Evolutionary conservation across 1,140 invertebrate species (phyloP).

Genomic region (Solenopsis fugax): DNA sequence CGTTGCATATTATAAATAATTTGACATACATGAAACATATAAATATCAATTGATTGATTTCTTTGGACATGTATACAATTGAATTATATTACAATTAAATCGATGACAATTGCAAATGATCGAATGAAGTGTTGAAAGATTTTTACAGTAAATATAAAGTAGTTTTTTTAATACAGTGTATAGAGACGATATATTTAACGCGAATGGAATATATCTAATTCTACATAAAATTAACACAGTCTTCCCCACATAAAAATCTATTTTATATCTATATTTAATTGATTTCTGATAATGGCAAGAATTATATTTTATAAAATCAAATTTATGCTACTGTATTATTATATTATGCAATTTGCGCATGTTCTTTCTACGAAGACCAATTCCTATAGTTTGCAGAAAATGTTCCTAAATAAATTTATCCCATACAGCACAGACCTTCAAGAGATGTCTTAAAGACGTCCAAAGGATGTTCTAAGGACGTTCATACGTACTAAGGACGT

Average conservation of each 20-base stretch:
- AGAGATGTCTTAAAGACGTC: too few species aligned
- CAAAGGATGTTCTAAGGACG: too few species aligned
- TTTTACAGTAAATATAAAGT: neutral
- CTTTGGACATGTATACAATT: neutral
- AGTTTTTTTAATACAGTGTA: neutral
- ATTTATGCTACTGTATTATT: constrained; percentile 39
- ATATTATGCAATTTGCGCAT: constrained; percentile 41
- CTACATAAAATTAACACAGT: constrained; percentile 6
- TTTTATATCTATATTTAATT: constrained; percentile 17
- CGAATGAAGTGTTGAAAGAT: neutral
- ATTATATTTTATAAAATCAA: neutral
- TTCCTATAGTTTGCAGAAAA: constrained; percentile 79
- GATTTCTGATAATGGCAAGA: constrained; percentile 3
- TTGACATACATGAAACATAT: neutral
- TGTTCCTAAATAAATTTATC: constrained; percentile 56
- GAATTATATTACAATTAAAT: constrained; percentile 5
- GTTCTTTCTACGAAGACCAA: constrained; percentile 69
- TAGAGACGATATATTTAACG: constrained; percentile 61
- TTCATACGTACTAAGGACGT: too few species aligned
- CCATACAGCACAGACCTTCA: too few species aligned
- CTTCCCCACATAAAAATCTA: neutral
- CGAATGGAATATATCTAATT: neutral
- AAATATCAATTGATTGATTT: neutral
- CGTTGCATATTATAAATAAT: neutral
- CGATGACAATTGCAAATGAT: constrained; percentile 18